Evolutionary conservation across 2,113 vertebrate genomes (phyloP).

Genomic region (Marcusenius ussheri): DNA sequence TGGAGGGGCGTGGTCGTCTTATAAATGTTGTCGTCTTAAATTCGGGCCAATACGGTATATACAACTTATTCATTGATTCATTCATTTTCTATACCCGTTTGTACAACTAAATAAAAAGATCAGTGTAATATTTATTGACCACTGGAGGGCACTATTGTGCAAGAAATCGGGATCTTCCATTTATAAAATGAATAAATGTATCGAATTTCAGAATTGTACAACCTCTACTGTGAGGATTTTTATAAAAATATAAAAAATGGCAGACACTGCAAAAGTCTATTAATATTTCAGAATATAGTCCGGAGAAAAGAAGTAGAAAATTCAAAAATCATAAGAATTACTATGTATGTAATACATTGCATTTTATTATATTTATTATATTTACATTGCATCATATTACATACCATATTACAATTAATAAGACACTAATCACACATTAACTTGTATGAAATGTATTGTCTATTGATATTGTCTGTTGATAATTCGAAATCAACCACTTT

Average conservation of each 20-base stretch:
- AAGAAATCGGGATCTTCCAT: not conserved
- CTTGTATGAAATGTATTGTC: not conserved
- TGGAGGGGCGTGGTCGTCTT: too few species aligned
- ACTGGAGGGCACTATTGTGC: constrained; percentile 30
- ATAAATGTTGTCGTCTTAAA: too few species aligned
- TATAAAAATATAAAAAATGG: not conserved
- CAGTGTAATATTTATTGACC: constrained; percentile 14
- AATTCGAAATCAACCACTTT: not conserved
- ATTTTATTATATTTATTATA: not conserved
- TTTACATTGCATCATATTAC: not conserved
- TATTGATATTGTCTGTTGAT: not conserved
- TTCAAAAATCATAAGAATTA: not conserved
- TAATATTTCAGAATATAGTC: not conserved
- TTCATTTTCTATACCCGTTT: not conserved
- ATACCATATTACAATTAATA: not conserved
- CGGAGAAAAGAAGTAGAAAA: not conserved
- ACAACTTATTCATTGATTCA: not conserved
- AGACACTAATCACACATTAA: not conserved
- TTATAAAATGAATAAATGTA: not conserved
- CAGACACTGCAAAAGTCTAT: not conserved
- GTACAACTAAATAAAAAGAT: not conserved
- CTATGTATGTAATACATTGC: not conserved
- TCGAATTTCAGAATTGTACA: not conserved
- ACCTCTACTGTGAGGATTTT: not conserved
- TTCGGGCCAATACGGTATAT: not conserved